phyloP scores from a whole-genome alignment of 2,888 invertebrate genomes.

The Trilocha varians region DNA sequence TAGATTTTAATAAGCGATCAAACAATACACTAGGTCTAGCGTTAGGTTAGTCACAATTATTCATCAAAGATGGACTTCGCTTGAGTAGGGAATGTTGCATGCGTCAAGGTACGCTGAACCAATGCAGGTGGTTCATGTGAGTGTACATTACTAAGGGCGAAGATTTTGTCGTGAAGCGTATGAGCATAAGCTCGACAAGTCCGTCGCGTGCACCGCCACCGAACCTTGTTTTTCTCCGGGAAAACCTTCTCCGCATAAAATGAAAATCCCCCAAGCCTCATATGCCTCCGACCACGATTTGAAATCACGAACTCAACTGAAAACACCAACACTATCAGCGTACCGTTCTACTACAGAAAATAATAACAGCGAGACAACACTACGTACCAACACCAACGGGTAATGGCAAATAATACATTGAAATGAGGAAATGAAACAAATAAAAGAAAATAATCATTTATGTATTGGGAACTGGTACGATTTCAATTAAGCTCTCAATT shows the following conservation, averaged over 20 bases:
- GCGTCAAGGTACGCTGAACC: conserved; percentile 26
- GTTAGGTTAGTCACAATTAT: conserved; percentile 15
- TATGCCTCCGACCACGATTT: conserved; percentile 65
- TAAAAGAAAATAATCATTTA: background rate
- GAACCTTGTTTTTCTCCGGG: conserved; percentile 67
- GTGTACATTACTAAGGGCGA: conserved; percentile 65
- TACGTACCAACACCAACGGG: background rate
- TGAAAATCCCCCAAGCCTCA: conserved; percentile 65
- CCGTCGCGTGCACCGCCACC: conserved; percentile 68
- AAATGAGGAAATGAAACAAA: background rate
- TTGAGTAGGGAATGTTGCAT: conserved; percentile 30
- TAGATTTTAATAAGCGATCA: background rate
- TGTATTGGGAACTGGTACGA: conserved; percentile 21
- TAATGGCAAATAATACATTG: too few species aligned
- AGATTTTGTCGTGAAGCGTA: conserved; percentile 64
- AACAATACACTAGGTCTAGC: background rate
- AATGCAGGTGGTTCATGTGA: conserved; percentile 55
- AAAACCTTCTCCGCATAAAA: conserved; percentile 71
- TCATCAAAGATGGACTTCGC: conserved; percentile 51
- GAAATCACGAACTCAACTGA: conserved; percentile 73
- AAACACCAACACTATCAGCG: conserved; percentile 44
- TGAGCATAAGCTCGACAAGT: conserved; percentile 69
- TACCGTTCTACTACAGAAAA: conserved; percentile 21
- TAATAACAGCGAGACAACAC: background rate
- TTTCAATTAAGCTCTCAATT: conserved; percentile 61